Percentiles rank a stretch among this genome's conserved stretches.
These are phyloP conservation scores for Lordiphosa stackelbergi DNA, from an alignment of 1,140 invertebrate species.

Conservation along the genomic window DNA sequence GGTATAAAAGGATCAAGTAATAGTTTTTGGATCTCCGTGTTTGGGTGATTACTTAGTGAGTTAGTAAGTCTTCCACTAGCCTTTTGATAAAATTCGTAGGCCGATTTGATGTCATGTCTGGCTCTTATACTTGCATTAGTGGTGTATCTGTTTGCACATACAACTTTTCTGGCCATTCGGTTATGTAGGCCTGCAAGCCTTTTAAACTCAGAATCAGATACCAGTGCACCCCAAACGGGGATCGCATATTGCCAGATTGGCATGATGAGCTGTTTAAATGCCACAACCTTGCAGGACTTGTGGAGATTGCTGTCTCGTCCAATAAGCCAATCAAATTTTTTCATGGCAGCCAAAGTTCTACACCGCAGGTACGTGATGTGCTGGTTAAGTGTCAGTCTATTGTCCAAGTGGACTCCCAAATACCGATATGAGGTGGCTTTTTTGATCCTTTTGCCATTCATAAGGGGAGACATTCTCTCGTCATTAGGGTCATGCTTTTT, in stretches of 20 bases:
- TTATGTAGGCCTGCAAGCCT: neutral
- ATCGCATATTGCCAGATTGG: slow-evolving; percentile 3
- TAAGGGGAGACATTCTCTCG: neutral
- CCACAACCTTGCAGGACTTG: neutral
- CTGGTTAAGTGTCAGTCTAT: neutral
- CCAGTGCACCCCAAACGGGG: neutral
- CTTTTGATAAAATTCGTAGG: neutral
- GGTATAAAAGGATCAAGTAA: neutral
- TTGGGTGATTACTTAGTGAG: neutral
- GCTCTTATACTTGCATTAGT: neutral
- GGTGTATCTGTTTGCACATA: neutral
- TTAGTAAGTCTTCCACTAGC: neutral
- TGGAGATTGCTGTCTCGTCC: neutral
- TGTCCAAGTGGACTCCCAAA: neutral
- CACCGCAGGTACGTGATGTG: neutral
- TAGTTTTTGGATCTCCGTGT: neutral
- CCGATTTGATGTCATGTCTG: neutral
- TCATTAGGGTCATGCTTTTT: neutral
- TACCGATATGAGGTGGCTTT: neutral
- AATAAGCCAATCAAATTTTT: slow-evolving; percentile 8
- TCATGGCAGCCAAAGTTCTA: neutral
- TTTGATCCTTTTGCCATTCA: neutral
- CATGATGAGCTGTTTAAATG: slow-evolving; percentile 1
- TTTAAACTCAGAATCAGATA: neutral
- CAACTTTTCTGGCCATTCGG: neutral